Evolutionary conservation across 2,888 invertebrate genomes (phyloP), one percentile per base, ranked within the genome.

Genomic region (Phyllotreta cruciferae): DNA sequence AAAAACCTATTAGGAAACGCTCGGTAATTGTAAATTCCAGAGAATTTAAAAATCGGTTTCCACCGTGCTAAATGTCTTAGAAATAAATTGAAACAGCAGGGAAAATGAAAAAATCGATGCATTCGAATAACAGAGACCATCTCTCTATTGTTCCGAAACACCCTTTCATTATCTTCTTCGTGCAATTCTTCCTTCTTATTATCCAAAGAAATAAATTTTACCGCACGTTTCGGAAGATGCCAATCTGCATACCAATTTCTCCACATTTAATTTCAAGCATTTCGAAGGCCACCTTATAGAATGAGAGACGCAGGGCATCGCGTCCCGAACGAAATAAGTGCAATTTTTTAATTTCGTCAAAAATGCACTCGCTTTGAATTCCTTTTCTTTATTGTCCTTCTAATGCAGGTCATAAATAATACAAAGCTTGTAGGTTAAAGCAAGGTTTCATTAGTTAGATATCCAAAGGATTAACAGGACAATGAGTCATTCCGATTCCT

Each of bases 111-210:
- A 74, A 74, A 72, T 67, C 71, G 71, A 72, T 72, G 73, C 74
- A 71, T 70, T 69, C 66, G 73, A 77, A 77, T 75, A 74, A 75
- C 72, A 74, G 74, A 75, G 74, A 73, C 73, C 73, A 71, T 68
- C 63, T 73, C 66, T 73, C 74, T 73, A 76, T 75, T 74, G 74
- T 72, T 69, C 68, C 69, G 70, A 70, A 77, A 75, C 74, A 75
- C 75, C 77, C 78, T 78, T 79, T 79, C 78, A 78, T 79, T 78
- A 78, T 76, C 77, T 73, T 75, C 72, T 71, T 71, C 73, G 72
- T 73, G 73, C 72, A 70, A 71, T 74, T 73, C 73, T 73, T 76
- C 76, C 76, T 76, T 78, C 75, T 77, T 75, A 77, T 77, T 78
- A 76, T 76, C 71, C 63, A 63, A 69, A 69, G 66, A 67, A 68